These are phyloP conservation scores for Melitaea cinxia DNA, from an alignment of 1,140 invertebrate species.

Conservation along the genomic window DNA sequence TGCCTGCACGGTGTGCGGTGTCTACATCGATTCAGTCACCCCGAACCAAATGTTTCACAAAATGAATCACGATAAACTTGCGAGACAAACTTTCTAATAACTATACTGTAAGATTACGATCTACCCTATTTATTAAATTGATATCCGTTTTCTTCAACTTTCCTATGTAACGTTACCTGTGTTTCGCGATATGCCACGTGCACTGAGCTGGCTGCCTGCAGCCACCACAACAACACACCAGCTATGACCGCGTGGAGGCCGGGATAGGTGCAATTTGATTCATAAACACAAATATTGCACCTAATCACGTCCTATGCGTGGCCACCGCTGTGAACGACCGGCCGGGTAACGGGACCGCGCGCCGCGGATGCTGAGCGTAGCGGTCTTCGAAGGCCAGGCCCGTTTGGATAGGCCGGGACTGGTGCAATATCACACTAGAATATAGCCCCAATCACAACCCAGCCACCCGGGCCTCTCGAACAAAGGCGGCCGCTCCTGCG, in stretches of 20 bases:
- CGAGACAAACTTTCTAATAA: conserved; percentile 49
- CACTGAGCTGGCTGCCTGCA: conserved; percentile 34
- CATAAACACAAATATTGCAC: conserved; percentile 74
- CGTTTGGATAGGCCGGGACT: conserved; percentile 80
- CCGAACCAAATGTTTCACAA: conserved; percentile 60
- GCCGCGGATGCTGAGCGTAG: conserved; percentile 77
- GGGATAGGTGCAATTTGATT: conserved; percentile 80
- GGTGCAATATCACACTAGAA: conserved; percentile 78
- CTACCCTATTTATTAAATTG: conserved; percentile 16
- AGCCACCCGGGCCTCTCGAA: conserved; percentile 72
- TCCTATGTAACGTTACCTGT: conserved; percentile 31
- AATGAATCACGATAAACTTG: conserved; percentile 50
- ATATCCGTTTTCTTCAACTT: background rate
- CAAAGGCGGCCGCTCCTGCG: conserved; percentile 62
- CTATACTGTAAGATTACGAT: conserved; percentile 10
- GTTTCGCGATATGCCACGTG: conserved; percentile 47
- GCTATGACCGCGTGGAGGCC: conserved; percentile 74
- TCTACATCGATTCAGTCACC: conserved; percentile 67
- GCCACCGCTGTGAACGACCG: conserved; percentile 78
- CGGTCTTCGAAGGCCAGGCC: conserved; percentile 74
- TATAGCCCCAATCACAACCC: conserved; percentile 77
- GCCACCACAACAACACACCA: conserved; percentile 46
- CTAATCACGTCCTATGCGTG: conserved; percentile 79
- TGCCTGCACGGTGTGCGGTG: conserved; percentile 50
- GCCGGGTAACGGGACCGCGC: conserved; percentile 76